phyloP scores from a whole-genome alignment of 2,888 invertebrate species.

The Antitype chi region DNA sequence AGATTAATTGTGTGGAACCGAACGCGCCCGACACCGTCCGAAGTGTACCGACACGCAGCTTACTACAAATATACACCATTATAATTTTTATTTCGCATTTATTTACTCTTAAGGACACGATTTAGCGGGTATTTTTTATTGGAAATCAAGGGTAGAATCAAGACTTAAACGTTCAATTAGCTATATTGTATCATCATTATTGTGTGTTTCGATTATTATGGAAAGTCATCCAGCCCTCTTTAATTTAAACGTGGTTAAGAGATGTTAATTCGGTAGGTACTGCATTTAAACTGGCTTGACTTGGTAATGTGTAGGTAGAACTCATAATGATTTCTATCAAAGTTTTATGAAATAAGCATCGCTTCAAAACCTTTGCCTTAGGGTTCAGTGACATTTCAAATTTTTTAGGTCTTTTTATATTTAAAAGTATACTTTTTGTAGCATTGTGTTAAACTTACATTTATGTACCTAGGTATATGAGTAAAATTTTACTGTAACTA shows the following conservation, averaged over 20 bases:
- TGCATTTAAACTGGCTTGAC: not conserved
- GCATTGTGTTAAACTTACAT: not conserved
- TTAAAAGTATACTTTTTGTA: not conserved
- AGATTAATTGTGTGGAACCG: conserved; percentile 89
- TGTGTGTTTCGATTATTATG: no score
- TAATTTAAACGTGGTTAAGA: not conserved
- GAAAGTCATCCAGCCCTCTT: no score
- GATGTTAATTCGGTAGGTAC: not conserved
- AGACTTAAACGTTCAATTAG: not conserved
- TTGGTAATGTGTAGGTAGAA: not conserved
- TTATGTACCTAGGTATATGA: not conserved
- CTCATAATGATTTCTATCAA: not conserved
- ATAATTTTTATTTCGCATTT: conserved; percentile 44
- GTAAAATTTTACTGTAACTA: not conserved
- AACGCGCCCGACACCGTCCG: conserved; percentile 85
- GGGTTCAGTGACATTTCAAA: not conserved
- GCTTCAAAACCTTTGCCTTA: not conserved
- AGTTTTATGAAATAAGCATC: not conserved
- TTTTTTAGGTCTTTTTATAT: not conserved
- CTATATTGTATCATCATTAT: not conserved
- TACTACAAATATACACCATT: conserved; percentile 61
- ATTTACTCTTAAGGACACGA: not conserved
- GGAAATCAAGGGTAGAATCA: not conserved
- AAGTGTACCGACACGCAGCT: conserved; percentile 74
- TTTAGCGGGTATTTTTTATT: not conserved